A percentile compares a stretch with the other conserved stretches of the same genome.
Evolutionary conservation across 2,797 vertebrate genomes (phyloP).

Genomic region (Carcharodon carcharias): DNA sequence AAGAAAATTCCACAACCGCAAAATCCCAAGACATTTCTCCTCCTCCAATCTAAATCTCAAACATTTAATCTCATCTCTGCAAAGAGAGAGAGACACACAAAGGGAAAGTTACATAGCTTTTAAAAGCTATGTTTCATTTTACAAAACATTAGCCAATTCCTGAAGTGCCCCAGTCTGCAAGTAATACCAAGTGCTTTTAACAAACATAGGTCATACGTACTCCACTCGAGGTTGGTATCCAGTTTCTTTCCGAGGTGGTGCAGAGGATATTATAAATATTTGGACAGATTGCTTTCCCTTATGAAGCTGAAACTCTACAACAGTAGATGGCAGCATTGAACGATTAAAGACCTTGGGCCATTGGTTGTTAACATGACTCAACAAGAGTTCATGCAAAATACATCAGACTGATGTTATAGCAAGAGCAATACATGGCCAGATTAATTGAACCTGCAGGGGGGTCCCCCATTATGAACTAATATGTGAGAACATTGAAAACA

Average conservation of each 20-base stretch:
- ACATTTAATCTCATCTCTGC: background rate
- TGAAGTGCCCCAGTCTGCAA: background rate
- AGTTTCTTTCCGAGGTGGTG: background rate
- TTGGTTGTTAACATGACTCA: background rate
- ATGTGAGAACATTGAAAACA: background rate
- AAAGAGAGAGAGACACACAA: background rate
- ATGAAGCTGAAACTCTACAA: too few species aligned
- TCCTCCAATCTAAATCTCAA: background rate
- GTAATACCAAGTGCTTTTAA: background rate
- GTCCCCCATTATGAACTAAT: background rate
- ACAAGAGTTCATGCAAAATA: background rate
- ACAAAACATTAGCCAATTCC: background rate
- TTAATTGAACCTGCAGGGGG: background rate
- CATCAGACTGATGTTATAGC: background rate
- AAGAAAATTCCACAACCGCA: background rate
- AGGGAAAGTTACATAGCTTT: background rate
- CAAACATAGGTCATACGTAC: background rate
- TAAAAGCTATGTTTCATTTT: background rate
- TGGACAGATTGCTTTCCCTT: too few species aligned
- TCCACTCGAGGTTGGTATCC: background rate
- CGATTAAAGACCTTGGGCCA: background rate
- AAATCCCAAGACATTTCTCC: background rate
- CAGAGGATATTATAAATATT: too few species aligned
- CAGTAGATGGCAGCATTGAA: conserved; percentile 30
- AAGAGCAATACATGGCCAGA: background rate